Conservation (phyloP, 2,113 vertebrate species). For the Lagenorhynchus albirostris region DNA sequence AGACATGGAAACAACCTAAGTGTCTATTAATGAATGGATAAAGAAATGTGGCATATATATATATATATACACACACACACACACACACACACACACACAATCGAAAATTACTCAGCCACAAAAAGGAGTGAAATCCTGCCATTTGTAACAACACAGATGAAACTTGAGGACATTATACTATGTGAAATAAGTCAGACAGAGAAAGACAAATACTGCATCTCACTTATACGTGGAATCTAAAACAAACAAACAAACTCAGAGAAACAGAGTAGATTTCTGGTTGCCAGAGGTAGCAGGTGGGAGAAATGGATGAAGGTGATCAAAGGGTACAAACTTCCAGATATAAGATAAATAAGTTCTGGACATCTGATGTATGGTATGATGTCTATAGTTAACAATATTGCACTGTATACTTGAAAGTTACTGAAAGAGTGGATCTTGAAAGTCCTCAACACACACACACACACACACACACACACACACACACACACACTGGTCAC, state of each 20-base stretch:
- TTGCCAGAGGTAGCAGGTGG: background rate
- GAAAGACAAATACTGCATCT: no score
- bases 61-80: accelerated
- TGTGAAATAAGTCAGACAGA: background rate
- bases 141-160: no score
- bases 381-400: no score
- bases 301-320: background rate
- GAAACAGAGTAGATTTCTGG: background rate
- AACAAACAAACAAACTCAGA: background rate
- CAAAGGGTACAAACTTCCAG: no score
- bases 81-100: background rate
- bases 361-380: background rate
- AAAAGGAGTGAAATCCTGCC: background rate
- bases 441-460: background rate
- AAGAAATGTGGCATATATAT: background rate
- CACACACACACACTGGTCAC: background rate
- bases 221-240: background rate
- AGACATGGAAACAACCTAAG: background rate
- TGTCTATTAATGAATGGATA: background rate
- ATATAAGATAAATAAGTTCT: background rate
- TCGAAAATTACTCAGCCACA: background rate
- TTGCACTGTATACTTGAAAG: background rate
- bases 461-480: background rate
- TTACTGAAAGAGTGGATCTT: background rate
- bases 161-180: background rate